Evolutionary conservation across 2,797 vertebrate species (phyloP), one percentile per base, ranked within the genome.

Genomic region (Coregonus sp.): DNA sequence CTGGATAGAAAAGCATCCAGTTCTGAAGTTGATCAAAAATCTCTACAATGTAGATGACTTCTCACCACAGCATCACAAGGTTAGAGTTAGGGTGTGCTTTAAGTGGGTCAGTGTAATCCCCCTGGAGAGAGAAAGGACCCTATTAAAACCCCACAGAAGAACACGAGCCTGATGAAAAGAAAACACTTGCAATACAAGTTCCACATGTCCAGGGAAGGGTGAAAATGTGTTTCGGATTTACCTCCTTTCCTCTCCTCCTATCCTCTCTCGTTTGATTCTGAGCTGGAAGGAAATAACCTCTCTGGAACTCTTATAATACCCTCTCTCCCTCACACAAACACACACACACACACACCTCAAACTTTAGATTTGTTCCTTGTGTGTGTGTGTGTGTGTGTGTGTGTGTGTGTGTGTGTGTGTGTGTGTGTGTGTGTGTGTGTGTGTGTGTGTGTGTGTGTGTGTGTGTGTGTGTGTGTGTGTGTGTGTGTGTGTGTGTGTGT

Each of bases 211-310:
- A 81, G 85, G 84, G 70, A 88, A 82, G 85, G 89, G 84, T 87
- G 84, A 83, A 91, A 91, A 92, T 92, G 90, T 94, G 92, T 87
- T 93, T 93, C 81, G 40, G 78, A 91, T 92, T 91, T 90, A 72
- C 80, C 67, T 73, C 73, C 75, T 83, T 82, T 85, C 75, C 84
- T 79, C 72, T 47, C 35, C 73, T 85, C 65, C 74, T 83, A 80
- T 81, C 78, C 75, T 81, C 74, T 79, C 61, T 75, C 15, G 73
- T 91, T 90, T 91, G 87, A 92, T 89, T 90, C 80, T 69, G 78
- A 81, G 87, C 75, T 85, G 73, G 82, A 81, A 89, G 89, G 80
- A 88, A 88, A 87, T 86, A 85, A 89, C 85, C 84, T 88, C 86
- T 75, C 75, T 72, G 81, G 79, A 86, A 85, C 84, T 90, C 83